Base-by-base conservation (phyloP, 1,140 invertebrate species). In the Mizuhopecten yessoensis region DNA sequence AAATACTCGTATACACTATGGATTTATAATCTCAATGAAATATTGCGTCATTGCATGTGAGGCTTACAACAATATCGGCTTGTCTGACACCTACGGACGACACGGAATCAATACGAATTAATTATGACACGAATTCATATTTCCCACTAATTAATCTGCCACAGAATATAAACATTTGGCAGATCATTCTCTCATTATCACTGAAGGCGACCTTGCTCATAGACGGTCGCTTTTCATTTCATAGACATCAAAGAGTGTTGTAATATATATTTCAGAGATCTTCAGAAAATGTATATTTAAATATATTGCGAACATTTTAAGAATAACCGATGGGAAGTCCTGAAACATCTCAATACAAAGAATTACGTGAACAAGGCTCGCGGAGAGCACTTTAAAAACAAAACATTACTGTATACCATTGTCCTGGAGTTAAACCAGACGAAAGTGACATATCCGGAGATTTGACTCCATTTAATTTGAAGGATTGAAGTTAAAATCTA, bases 91-190 rank as follows among this genome's bases (percentile, higher is more conserved):
- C 57, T 75, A 13, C 23, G 5, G 11, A 29, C 3, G 57, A 13
- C n/a, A 75, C n/a, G 1, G 57, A 5, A n/a, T 75, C 29, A n/a
- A 29, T 29, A 75, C 23, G n/a, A 11, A 75, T 75, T 29, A 75
- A n/a, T 29, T 29, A 75, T 75, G 42, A 17, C 17, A 45, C 9
- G 42, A 15, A 15, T 17, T 13, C 42, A 45, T 17, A n/a, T 75
- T 57, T 57, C 45, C 20, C 7, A 57, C 45, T 57, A 57, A 75
- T 75, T 75, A 75, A 75, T 29, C 57, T n/a, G 0, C 17, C 9
- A 45, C 42, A 1, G 42, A 45, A 45, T 45, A 75, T 75, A 75
- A 75, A 75, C 57, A 75, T 75, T 75, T n/a, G 57, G n/a, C 57
- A 29, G 23, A 29, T 75, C n/a, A 29, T 75, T n/a, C 5, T 75